phyloP scores from a whole-genome alignment of 2,888 invertebrate species.

The Drosophila mimica region DNA sequence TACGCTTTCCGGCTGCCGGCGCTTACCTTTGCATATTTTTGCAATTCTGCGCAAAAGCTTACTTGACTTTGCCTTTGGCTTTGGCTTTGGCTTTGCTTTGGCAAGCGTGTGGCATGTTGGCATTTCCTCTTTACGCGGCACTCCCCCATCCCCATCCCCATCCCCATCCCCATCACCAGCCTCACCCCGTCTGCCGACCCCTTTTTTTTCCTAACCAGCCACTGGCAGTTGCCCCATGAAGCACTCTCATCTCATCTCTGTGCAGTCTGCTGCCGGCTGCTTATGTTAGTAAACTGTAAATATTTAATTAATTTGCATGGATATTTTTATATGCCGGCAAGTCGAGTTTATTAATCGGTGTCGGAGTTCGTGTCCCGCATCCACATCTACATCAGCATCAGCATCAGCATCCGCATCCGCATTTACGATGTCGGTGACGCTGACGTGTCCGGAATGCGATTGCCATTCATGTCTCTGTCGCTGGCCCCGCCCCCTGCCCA shows the following conservation, averaged over 20 bases:
- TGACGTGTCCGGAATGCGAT: conserved; percentile 23
- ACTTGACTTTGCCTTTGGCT: conserved; percentile 60
- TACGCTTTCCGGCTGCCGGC: conserved; percentile 23
- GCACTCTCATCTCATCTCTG: not conserved
- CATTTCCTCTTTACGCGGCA: conserved; percentile 46
- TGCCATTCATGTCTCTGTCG: conserved; percentile 23
- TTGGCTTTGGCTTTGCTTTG: conserved; percentile 39
- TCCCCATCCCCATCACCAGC: too few species aligned
- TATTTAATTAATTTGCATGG: conserved; percentile 81
- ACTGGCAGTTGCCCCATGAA: conserved; percentile 10
- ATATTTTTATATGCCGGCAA: conserved; percentile 76
- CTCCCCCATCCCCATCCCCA: not conserved
- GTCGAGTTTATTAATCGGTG: conserved; percentile 75
- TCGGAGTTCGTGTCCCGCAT: conserved; percentile 14
- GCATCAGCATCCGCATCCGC: not conserved
- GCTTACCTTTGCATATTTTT: conserved; percentile 82
- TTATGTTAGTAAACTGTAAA: conserved; percentile 81
- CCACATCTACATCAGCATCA: conserved; percentile 1
- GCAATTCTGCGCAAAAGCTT: conserved; percentile 81
- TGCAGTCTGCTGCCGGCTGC: conserved; percentile 40
- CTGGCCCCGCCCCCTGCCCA: not conserved
- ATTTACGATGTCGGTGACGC: conserved; percentile 19
- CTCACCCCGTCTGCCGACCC: not conserved
- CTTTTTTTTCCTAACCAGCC: too few species aligned
- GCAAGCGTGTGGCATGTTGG: conserved; percentile 55